Conservation (phyloP, 2,888 invertebrate species). For the Xiphydria camelus region DNA sequence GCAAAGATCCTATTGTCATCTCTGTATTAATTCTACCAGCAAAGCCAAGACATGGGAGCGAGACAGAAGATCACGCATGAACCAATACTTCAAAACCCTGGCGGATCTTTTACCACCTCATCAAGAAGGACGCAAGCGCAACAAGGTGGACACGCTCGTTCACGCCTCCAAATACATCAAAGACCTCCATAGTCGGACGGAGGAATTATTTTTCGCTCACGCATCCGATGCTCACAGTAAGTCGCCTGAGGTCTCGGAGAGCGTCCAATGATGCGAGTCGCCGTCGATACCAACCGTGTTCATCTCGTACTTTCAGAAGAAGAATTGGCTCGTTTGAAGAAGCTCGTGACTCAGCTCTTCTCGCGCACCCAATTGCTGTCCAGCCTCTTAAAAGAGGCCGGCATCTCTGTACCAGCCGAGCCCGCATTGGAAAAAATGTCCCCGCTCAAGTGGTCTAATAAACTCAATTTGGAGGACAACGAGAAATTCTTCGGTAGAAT, state of each 20-base stretch:
- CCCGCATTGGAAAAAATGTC: conserved; percentile 55
- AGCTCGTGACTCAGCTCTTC: conserved; percentile 48
- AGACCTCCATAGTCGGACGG: conserved; percentile 50
- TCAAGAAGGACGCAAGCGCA: conserved; percentile 63
- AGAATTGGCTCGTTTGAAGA: conserved; percentile 50
- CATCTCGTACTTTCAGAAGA: conserved; percentile 46
- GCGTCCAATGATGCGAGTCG: no score
- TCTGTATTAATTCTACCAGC: no score
- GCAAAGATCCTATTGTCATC: not conserved
- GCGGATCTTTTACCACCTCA: conserved; percentile 60
- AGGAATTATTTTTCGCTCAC: conserved; percentile 46
- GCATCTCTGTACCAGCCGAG: conserved; percentile 52
- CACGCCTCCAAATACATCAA: conserved; percentile 55
- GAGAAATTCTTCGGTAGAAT: conserved; percentile 41
- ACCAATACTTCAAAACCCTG: conserved; percentile 60
- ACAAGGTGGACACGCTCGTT: conserved; percentile 60
- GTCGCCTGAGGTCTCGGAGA: no score
- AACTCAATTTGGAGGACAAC: conserved; percentile 48
- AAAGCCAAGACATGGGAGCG: conserved; percentile 73
- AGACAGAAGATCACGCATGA: conserved; percentile 69
- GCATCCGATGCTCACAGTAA: conserved; percentile 52
- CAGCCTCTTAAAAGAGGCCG: conserved; percentile 49
- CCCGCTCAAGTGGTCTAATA: conserved; percentile 54
- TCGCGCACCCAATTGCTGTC: conserved; percentile 51
- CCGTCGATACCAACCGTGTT: no score